Conservation (phyloP, 2,797 vertebrate species). For the Tokudaia tokunoshimensis region DNA sequence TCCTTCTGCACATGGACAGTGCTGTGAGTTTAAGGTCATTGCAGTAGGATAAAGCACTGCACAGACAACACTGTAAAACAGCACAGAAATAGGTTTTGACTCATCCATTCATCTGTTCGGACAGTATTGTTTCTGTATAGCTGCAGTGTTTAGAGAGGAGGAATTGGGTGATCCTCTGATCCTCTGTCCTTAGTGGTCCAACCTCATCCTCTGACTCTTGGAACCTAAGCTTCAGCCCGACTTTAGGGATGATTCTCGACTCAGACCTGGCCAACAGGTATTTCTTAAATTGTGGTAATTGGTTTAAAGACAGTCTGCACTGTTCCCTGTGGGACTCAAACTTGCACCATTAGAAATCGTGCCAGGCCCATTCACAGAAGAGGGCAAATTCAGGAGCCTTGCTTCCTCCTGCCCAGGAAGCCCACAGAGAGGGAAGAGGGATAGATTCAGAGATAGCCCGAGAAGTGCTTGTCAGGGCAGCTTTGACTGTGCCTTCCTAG, state of each 20-base stretch:
- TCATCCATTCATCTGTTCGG: neutral
- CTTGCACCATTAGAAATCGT: neutral
- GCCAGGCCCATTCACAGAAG: neutral
- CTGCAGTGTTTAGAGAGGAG: neutral
- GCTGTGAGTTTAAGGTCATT: neutral
- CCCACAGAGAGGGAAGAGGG: neutral
- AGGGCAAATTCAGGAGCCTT: neutral
- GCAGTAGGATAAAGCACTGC: neutral
- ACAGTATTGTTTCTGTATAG: neutral
- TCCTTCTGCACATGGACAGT: neutral
- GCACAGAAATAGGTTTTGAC: neutral
- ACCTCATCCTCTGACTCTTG: neutral
- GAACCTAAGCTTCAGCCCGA: neutral
- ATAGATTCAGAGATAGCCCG: neutral
- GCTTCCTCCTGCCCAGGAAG: neutral
- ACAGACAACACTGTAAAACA: neutral
- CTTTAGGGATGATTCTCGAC: neutral
- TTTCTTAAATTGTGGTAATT: neutral
- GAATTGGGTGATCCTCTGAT: too few species aligned
- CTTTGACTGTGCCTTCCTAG: rapidly evolving
- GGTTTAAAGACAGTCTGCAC: neutral
- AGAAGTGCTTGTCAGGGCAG: rapidly evolving
- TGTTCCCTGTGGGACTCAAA: neutral
- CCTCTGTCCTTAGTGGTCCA: neutral
- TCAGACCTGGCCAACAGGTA: neutral